Conservation (phyloP, 1,140 invertebrate species). For the Leptinotarsa defecta region DNA sequence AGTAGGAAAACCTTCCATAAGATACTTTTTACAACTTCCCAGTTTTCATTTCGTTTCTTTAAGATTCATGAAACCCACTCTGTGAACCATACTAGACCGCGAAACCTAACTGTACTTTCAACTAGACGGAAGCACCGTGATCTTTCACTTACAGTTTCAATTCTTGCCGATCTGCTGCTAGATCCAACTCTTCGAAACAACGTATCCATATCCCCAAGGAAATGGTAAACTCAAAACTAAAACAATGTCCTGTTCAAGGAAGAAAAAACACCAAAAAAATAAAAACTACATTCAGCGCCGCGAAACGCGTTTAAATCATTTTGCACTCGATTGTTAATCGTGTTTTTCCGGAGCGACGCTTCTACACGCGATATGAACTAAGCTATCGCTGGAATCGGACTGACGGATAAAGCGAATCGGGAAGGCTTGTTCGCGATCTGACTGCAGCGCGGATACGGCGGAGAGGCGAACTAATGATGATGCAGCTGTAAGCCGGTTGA, state of each 20-base stretch:
- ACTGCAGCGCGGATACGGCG: neutral
- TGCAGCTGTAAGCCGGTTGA: constrained; percentile 1
- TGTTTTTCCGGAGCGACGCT: constrained; percentile 1
- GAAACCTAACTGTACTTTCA: neutral
- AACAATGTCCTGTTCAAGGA: neutral
- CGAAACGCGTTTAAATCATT: constrained; percentile 5
- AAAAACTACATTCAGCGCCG: constrained; percentile 5
- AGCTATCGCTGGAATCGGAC: neutral
- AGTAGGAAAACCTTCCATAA: too few relatives aligned
- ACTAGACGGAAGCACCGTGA: neutral
- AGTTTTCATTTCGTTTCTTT: too few relatives aligned
- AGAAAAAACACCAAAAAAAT: neutral
- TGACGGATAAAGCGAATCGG: neutral
- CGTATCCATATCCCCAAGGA: neutral
- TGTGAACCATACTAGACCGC: neutral
- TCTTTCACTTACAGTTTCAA: constrained; percentile 6
- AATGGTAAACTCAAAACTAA: neutral
- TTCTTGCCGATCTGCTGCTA: neutral
- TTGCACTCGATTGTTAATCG: neutral
- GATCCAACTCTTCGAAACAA: neutral
- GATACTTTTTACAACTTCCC: too few relatives aligned
- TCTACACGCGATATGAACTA: constrained; percentile 8
- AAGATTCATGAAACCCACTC: too few relatives aligned
- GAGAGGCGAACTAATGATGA: neutral
- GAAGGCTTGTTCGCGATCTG: neutral